Conservation (phyloP, 2,797 vertebrate species). For the Hipposideros larvatus region DNA sequence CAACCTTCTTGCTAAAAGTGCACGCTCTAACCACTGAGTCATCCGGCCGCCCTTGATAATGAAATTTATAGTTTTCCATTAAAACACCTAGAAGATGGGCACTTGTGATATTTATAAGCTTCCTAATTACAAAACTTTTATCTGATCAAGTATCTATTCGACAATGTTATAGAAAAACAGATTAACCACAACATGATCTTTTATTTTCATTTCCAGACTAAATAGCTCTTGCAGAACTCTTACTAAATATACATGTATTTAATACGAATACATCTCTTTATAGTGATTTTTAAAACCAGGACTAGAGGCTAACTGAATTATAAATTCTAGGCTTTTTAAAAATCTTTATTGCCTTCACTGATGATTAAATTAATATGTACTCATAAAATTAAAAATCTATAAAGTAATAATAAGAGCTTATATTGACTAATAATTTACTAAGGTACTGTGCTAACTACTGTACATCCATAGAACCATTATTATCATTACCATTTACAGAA, state of each 20-base stretch:
- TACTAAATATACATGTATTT: background rate
- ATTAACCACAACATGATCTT: background rate
- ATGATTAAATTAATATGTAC: constrained; percentile 37
- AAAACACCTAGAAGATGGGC: background rate
- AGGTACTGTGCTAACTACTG: background rate
- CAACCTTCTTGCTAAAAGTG: too few relatives aligned
- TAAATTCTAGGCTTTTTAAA: background rate
- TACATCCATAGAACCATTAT: background rate
- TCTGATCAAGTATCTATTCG: background rate
- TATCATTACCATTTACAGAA: background rate
- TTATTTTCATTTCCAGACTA: constrained; percentile 19
- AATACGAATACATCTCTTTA: background rate
- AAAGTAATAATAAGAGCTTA: constrained; percentile 15
- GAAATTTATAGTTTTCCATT: background rate
- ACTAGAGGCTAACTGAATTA: background rate
- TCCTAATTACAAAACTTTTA: constrained; percentile 13
- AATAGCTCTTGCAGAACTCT: constrained; percentile 2
- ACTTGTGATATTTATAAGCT: constrained; percentile 39
- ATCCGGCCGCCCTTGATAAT: background rate
- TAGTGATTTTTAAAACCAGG: constrained; percentile 14
- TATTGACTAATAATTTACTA: constrained; percentile 48
- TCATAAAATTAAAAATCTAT: background rate
- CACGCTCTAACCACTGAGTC: too few relatives aligned
- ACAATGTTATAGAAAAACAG: background rate
- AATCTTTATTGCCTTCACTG: background rate